Base-by-base conservation (phyloP, 2,888 invertebrate genomes). In the Cheilosia grossa region DNA sequence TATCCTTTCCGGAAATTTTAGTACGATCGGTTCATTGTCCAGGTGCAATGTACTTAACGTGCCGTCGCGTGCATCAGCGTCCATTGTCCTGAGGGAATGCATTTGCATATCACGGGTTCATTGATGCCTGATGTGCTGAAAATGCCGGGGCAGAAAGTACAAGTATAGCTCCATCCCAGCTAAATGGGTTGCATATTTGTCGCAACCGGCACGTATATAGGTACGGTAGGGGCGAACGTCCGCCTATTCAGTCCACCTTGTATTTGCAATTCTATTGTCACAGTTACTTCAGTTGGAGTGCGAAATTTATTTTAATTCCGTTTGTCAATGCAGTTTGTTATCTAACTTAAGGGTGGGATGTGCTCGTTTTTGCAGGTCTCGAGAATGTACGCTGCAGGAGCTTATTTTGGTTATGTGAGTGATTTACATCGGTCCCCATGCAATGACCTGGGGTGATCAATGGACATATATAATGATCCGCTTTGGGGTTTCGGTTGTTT, bases 221-320 rank as follows among this genome's bases (percentile, higher is more conserved):
- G 7, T 21, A 33, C 6, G 47, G 7, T 1, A 7, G 82, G 49
- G 82, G 72, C 82, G 73, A 86, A 86, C 19, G 82, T 44, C 63
- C 82, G 72, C 58, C 75, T 78, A 77, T 82, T 69, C 72, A 77
- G 85, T 81, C 82, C 85, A 86, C 85, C 85, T 86, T 86, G 75
- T 86, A 86, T 86, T 86, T 82, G 77, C 85, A 86, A 82, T 86
- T 82, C 77, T 86, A 86, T 82, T 86, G 77, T 82, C 82, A 86
- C 85, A 77, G 77, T 82, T 86, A 81, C 80, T 80, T 61, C 53
- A 49, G 66, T 24, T 47, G 66, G 70, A 59, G 66, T 75, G 80
- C 66, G 83, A 75, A 85, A 74, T 72, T 51, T 74, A 85, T 85
- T 85, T 49, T 40, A 75, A 85, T 85, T 70, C 69, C 66, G 40